These are phyloP conservation scores for Pedetes capensis DNA, from an alignment of 2,113 vertebrate species.

Conservation along the genomic window DNA sequence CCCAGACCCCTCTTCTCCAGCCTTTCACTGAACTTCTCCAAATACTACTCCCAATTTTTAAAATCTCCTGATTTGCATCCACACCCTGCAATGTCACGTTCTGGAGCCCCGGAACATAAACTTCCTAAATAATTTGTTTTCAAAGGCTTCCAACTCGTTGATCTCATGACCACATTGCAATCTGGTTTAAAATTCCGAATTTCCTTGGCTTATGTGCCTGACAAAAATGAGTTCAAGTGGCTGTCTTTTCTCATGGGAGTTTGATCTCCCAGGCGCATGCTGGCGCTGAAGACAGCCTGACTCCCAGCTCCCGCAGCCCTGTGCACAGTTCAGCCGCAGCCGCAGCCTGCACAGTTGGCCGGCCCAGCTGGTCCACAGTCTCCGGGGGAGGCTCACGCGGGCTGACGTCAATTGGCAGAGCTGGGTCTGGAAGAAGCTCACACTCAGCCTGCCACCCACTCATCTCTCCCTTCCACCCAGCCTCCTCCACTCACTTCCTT, in stretches of 20 bases:
- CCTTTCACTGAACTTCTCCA: neutral
- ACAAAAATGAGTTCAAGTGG: neutral
- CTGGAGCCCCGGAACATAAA: neutral
- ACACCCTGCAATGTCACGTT: neutral
- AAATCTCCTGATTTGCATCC: neutral
- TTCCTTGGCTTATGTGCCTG: neutral
- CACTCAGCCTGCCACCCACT: constrained; percentile 41
- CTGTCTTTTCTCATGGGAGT: neutral
- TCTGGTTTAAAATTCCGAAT: neutral
- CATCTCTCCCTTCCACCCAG: neutral
- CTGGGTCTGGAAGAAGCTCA: neutral
- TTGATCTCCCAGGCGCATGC: neutral
- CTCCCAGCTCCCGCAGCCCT: neutral
- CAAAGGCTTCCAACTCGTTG: neutral
- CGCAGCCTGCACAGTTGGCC: constrained; percentile 51
- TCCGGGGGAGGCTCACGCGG: constrained; percentile 38
- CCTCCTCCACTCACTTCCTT: neutral
- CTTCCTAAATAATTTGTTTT: neutral
- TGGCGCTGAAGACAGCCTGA: neutral
- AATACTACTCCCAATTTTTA: neutral
- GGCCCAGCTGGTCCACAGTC: constrained; percentile 61
- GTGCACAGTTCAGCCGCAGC: neutral
- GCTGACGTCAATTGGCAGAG: constrained; percentile 70
- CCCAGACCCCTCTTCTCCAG: neutral
- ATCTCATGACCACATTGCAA: neutral